These are phyloP conservation scores for Ceratotherium simum DNA, from an alignment of 2,113 vertebrate genomes.

Conservation along the genomic window DNA sequence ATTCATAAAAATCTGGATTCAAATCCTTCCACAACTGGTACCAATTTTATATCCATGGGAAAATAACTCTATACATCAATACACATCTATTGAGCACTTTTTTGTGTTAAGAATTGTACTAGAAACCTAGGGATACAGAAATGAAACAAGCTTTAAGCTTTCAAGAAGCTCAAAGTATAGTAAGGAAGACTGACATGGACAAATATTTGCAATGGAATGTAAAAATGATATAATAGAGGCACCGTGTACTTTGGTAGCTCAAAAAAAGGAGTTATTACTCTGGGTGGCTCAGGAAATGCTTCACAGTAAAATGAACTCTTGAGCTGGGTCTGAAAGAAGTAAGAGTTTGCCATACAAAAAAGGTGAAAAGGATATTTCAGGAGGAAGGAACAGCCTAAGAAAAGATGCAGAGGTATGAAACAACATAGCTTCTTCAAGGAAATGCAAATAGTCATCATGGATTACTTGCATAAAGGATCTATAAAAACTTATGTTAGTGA, in stretches of 20 bases:
- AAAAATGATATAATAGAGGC: conserved; percentile 43
- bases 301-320: conserved; percentile 30
- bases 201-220: conserved; percentile 42
- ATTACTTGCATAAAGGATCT: background rate
- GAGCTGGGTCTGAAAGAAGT: background rate
- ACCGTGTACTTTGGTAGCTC: background rate
- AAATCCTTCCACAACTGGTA: conserved; percentile 17
- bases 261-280: background rate
- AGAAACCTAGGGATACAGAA: conserved; percentile 7
- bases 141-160: background rate
- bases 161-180: background rate
- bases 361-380: background rate
- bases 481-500: background rate
- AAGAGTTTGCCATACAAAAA: background rate
- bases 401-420: background rate
- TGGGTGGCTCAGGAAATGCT: background rate
- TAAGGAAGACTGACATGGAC: background rate
- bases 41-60: conserved; percentile 27
- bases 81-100: conserved; percentile 21
- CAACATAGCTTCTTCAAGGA: conserved; percentile 43
- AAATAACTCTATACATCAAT: background rate
- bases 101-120: background rate
- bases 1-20: background rate
- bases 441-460: background rate
- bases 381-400: background rate